These are phyloP conservation scores for Anguilla anguilla DNA, from an alignment of 2,797 vertebrate genomes.

Conservation along the genomic window DNA sequence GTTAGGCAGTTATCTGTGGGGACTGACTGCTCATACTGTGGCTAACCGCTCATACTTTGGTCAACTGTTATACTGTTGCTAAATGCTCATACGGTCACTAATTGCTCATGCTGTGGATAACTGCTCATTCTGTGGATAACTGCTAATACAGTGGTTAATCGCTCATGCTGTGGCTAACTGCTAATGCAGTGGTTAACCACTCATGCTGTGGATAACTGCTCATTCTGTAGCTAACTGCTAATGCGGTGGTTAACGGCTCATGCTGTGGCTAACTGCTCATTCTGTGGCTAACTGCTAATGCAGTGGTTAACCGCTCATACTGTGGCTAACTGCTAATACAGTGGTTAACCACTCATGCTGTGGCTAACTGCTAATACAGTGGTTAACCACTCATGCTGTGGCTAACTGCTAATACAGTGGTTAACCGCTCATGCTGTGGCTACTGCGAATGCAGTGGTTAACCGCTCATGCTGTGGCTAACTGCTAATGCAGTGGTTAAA, in stretches of 20 bases:
- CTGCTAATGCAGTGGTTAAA: not conserved
- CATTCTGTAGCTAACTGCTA: not conserved
- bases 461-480: not conserved
- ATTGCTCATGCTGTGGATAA: not conserved
- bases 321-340: not conserved
- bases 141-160: not conserved
- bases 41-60: not conserved
- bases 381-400: not conserved
- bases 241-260: not conserved
- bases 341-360: not conserved
- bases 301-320: not conserved
- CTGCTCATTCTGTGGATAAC: not conserved
- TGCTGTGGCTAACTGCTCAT: not conserved
- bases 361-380: not conserved
- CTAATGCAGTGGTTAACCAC: not conserved
- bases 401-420: no score
- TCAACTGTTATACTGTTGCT: not conserved
- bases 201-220: not conserved
- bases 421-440: not conserved
- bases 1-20: conserved; percentile 44
- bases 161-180: not conserved
- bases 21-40: not conserved
- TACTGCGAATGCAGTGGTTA: no score
- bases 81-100: not conserved
- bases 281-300: not conserved